Evolutionary conservation across 2,888 invertebrate species (phyloP), one percentile per base, ranked within the genome.

Genomic region (Arctia plantaginis): DNA sequence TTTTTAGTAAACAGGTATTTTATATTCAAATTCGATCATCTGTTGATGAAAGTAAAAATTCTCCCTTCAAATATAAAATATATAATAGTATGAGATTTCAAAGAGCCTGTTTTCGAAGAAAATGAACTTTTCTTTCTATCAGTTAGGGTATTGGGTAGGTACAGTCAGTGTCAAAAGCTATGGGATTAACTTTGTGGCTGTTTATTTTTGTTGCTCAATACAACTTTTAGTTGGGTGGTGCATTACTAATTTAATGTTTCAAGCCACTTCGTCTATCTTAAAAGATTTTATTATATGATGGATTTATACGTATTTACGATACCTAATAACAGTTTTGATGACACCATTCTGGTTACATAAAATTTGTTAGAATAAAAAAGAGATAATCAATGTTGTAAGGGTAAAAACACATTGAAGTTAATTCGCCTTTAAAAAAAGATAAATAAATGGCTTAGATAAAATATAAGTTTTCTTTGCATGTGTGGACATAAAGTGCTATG

Each of bases 61-160:
- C 86, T 78, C 85, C 86, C 86, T 82, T 77, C 79, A 83, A 75
- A 80, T 85, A 86, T 86, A 86, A 87, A 90, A 90, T 90, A 88
- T 88, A 89, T 88, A 90, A 88, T 85, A 86, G 89, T 91, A 90
- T 91, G 88, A 86, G 88, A 89, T 91, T 92, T 90, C 92, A 91
- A 92, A 91, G 89, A 80, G 89, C 87, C 86, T 89, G 90, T 87
- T 88, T 87, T 88, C 86, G 86, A 94, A 94, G 93, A 93, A 94
- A 93, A 92, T 92, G 90, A 88, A 91, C 90, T 93, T 92, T 90
- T 87, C 88, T 87, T 82, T 83, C 85, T 88, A 90, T 85, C 87
- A 79, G 86, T 83, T 85, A 89, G 89, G 89, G 85, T 85, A 82
- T 86, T 83, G n/a, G n/a, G n/a, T n/a, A 77, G 69, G 92, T 92